Evolutionary conservation across 2,888 invertebrate genomes (phyloP).

Genomic region (Epicampocera succincta): DNA sequence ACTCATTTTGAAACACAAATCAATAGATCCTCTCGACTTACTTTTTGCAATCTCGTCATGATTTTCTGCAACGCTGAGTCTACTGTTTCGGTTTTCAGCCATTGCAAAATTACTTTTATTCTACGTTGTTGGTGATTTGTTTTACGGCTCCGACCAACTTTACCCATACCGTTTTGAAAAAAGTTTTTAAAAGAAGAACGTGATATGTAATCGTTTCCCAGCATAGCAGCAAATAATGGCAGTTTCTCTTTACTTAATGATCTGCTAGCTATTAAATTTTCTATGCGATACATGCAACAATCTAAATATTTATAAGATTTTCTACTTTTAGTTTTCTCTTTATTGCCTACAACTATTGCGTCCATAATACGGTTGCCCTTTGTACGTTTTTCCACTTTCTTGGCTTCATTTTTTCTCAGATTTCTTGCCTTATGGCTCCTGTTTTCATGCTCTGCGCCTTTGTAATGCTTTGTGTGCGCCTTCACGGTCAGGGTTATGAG

Average conservation of each 20-base stretch:
- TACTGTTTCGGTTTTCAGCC: constrained; percentile 88
- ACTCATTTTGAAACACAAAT: neutral
- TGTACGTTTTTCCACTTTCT: constrained; percentile 77
- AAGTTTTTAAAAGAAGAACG: constrained; percentile 87
- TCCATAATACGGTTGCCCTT: constrained; percentile 74
- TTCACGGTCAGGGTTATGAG: constrained; percentile 86
- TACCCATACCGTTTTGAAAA: constrained; percentile 83
- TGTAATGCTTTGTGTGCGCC: constrained; percentile 76
- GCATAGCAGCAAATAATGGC: constrained; percentile 90
- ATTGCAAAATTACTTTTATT: constrained; percentile 87
- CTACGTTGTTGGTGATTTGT: constrained; percentile 85
- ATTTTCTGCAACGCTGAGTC: constrained; percentile 87
- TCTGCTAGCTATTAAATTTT: constrained; percentile 86
- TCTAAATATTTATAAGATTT: constrained; percentile 80
- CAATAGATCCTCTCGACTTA: constrained; percentile 46
- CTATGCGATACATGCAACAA: constrained; percentile 88
- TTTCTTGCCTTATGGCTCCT: constrained; percentile 64
- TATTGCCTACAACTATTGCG: constrained; percentile 72
- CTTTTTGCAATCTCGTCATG: constrained; percentile 84
- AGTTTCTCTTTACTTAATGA: constrained; percentile 86
- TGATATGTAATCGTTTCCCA: constrained; percentile 95
- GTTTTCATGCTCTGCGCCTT: constrained; percentile 30
- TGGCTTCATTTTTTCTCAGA: constrained; percentile 75
- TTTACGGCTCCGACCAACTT: constrained; percentile 75
- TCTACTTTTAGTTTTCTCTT: constrained; percentile 64